Evolutionary conservation across 2,113 vertebrate species (phyloP).

Genomic region (Tragelaphus buxtoni): DNA sequence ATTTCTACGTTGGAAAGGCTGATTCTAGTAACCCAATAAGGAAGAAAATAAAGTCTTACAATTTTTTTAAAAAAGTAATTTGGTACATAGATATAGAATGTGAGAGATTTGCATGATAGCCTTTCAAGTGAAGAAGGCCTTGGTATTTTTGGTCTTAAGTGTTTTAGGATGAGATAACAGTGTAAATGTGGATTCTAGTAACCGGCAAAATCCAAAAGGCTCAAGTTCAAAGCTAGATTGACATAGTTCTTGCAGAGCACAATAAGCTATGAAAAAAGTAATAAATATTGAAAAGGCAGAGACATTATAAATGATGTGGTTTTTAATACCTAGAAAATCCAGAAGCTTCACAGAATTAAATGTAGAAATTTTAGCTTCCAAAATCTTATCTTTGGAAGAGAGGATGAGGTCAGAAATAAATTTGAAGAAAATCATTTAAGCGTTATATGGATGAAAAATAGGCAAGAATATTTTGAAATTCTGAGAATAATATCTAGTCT

Average conservation of each 20-base stretch:
- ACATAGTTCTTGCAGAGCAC: neutral
- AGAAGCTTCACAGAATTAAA: neutral
- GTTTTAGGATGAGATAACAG: neutral
- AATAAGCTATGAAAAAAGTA: constrained; percentile 23
- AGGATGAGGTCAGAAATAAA: neutral
- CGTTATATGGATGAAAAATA: neutral
- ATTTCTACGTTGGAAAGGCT: neutral
- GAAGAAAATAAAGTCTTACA: neutral
- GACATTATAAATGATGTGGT: neutral
- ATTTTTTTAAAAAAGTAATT: neutral
- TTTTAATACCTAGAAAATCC: constrained; percentile 2
- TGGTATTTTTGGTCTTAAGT: neutral
- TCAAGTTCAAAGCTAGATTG: neutral
- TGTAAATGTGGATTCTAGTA: neutral
- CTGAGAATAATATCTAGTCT: neutral
- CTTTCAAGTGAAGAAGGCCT: neutral
- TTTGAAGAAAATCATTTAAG: neutral
- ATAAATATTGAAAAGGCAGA: neutral
- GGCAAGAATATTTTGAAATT: neutral
- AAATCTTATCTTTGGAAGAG: neutral
- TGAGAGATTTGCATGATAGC: neutral
- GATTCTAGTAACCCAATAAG: neutral
- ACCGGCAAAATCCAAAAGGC: neutral
- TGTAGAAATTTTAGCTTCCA: neutral
- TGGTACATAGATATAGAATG: neutral